phyloP scores from a whole-genome alignment of 2,113 vertebrate genomes.

The Boulengeromyrus knoepffleri region DNA sequence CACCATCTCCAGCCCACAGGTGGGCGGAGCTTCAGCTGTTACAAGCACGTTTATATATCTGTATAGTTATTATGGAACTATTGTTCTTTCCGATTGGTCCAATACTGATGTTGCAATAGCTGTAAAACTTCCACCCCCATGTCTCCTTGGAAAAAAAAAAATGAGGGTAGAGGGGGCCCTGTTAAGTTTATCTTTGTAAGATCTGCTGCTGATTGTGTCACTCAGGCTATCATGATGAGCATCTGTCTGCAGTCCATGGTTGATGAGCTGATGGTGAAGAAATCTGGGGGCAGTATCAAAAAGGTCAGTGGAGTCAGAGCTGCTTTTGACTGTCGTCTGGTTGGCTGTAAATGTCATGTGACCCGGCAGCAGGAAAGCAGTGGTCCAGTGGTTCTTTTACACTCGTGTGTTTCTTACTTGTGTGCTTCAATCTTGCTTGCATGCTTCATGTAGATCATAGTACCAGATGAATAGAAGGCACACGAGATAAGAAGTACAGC shows the following conservation, averaged over 20 bases:
- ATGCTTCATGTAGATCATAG: not conserved
- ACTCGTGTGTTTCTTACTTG: not conserved
- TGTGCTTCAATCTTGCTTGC: not conserved
- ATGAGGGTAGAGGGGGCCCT: not conserved
- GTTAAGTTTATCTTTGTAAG: not conserved
- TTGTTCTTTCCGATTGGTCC: not conserved
- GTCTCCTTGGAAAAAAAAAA: not conserved
- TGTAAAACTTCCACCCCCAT: not conserved
- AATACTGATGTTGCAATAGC: not conserved
- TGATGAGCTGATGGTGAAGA: slow-evolving; percentile 97
- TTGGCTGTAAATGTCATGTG: not conserved
- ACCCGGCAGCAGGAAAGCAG: not conserved
- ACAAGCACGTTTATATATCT: not conserved
- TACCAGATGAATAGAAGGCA: not conserved
- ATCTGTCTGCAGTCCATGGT: slow-evolving; percentile 98
- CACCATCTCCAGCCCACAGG: slow-evolving; percentile 97
- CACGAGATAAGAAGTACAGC: not conserved
- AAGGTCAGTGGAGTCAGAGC: slow-evolving; percentile 66
- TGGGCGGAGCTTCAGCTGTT: slow-evolving; percentile 34
- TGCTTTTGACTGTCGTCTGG: not conserved
- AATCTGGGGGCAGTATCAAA: slow-evolving; percentile 92
- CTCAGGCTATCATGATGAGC: slow-evolving; percentile 97
- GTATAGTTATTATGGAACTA: not conserved
- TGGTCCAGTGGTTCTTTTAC: not conserved
- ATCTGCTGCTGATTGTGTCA: slow-evolving; percentile 9